phyloP scores from a whole-genome alignment of 2,113 vertebrate genomes.

The Pongo pygmaeus region DNA sequence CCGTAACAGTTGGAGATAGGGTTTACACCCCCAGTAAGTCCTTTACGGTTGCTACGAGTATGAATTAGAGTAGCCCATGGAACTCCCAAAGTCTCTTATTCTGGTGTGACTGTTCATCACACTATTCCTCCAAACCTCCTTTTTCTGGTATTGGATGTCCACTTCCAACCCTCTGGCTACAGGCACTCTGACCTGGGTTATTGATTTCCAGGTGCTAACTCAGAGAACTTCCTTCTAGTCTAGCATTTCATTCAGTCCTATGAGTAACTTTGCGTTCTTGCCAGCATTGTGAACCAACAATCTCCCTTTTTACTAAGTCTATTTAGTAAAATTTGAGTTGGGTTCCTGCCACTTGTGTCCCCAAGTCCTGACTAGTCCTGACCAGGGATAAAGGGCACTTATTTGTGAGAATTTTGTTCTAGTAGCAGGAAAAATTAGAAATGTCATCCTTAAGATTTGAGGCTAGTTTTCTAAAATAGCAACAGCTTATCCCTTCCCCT shows the following conservation, averaged over 20 bases:
- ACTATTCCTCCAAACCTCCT: background rate
- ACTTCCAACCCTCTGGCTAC: background rate
- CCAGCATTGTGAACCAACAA: background rate
- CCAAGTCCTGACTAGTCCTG: background rate
- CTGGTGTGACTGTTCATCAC: background rate
- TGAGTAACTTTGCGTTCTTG: background rate
- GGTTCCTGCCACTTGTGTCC: background rate
- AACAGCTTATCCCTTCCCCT: background rate
- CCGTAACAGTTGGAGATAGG: background rate
- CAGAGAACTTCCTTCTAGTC: background rate
- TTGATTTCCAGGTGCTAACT: background rate
- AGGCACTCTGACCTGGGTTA: background rate
- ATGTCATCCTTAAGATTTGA: background rate
- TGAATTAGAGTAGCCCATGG: background rate
- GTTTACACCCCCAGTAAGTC: background rate
- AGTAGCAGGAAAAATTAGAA: background rate
- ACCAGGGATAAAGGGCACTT: background rate
- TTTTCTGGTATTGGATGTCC: background rate
- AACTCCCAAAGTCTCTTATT: background rate
- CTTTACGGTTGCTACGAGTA: background rate
- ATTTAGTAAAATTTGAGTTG: background rate
- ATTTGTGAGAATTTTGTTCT: constrained; percentile 40
- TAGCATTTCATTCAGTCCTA: background rate
- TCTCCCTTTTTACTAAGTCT: background rate
- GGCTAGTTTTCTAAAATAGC: background rate